These are phyloP conservation scores for Mamestra brassicae DNA, from an alignment of 2,888 invertebrate genomes.

Conservation along the genomic window DNA sequence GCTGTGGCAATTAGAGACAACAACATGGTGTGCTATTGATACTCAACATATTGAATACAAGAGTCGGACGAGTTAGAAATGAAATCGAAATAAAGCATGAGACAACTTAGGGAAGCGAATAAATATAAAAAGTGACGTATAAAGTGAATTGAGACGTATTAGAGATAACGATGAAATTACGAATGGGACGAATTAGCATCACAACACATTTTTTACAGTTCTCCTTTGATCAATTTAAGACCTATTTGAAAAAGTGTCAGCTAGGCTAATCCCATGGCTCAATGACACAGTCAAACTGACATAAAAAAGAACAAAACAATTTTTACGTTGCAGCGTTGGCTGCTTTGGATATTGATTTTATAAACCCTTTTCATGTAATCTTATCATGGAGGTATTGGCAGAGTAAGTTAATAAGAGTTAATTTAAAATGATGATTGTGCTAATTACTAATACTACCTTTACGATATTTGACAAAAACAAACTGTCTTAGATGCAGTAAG, in stretches of 20 bases:
- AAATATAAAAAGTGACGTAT: no score
- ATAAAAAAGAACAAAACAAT: neutral
- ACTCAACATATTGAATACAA: no score
- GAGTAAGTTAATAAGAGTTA: neutral
- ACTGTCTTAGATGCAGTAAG: conserved; percentile 32
- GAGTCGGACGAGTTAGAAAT: no score
- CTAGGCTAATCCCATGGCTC: neutral
- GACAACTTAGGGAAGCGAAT: no score
- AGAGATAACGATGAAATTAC: no score
- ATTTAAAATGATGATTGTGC: neutral
- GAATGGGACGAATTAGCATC: no score
- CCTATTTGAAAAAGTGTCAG: neutral
- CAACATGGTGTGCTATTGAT: no score
- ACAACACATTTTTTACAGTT: no score
- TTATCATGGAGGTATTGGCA: neutral
- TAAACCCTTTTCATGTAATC: neutral
- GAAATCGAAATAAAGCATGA: no score
- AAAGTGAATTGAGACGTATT: no score
- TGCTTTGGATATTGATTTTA: neutral
- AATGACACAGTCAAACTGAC: neutral
- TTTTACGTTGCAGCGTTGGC: neutral
- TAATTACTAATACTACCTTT: neutral
- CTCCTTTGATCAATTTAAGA: neutral
- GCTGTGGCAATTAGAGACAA: no score
- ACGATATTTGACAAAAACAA: neutral